These are phyloP conservation scores for Callosobruchus maculatus DNA, from an alignment of 2,888 invertebrate genomes.

Conservation along the genomic window DNA sequence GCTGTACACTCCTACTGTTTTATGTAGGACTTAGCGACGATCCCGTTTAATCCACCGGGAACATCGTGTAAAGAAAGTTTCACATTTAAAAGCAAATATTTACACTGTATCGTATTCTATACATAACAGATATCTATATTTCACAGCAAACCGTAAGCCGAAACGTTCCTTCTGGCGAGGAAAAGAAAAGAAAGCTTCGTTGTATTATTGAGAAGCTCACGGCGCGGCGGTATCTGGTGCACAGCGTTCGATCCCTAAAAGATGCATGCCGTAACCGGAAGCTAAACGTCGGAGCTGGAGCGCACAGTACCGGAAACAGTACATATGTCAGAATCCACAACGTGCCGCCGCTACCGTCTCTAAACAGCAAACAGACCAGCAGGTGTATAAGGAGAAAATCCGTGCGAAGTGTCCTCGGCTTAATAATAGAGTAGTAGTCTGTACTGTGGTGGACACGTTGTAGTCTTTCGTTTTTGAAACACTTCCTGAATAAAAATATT, in stretches of 20 bases:
- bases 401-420: conserved; percentile 7
- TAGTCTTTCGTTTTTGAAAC: background rate
- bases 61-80: background rate
- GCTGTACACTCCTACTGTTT: no score
- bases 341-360: conserved; percentile 6
- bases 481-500: background rate
- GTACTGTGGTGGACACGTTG: background rate
- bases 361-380: conserved; percentile 13
- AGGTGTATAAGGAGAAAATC: conserved; percentile 13
- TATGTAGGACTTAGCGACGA: no score
- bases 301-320: background rate
- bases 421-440: background rate
- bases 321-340: conserved; percentile 10
- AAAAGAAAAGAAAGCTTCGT: background rate
- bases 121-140: background rate
- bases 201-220: background rate
- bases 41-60: no score
- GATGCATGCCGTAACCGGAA: conserved; percentile 10
- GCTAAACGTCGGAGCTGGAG: conserved; percentile 3
- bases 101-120: background rate
- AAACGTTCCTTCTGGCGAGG: background rate
- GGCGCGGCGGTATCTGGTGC: background rate
- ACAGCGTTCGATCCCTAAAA: conserved; percentile 7
- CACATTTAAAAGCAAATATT: background rate
- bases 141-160: background rate